phyloP scores from a whole-genome alignment of 2,113 vertebrate genomes.

The Gorsachius goisagi region DNA sequence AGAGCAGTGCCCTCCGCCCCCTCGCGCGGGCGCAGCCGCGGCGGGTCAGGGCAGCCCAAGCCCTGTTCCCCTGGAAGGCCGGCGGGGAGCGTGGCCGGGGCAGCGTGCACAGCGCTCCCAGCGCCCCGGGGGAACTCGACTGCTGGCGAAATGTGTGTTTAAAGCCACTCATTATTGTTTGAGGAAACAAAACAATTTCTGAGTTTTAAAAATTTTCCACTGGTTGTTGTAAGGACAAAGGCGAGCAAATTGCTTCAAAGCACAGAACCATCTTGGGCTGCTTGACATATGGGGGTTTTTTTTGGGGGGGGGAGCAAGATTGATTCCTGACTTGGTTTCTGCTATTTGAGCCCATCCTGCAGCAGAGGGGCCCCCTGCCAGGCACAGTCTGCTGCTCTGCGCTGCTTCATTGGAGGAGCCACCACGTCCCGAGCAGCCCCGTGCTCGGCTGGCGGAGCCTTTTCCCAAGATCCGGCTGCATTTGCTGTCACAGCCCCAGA shows the following conservation, averaged over 20 bases:
- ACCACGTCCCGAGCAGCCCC: neutral
- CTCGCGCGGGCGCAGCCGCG: accelerated
- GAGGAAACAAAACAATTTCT: neutral
- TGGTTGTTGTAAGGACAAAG: neutral
- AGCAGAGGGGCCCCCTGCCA: neutral
- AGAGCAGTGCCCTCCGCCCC: neutral
- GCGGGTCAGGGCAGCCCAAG: neutral
- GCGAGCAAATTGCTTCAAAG: neutral
- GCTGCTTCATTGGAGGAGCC: neutral
- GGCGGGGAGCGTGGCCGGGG: neutral
- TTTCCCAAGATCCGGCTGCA: neutral
- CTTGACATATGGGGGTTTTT: neutral
- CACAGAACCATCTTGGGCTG: neutral
- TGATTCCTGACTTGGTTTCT: neutral
- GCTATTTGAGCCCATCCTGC: too few species aligned
- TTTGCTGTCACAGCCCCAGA: accelerated
- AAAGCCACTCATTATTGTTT: neutral
- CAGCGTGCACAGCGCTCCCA: neutral
- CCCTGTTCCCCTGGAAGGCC: neutral
- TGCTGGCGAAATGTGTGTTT: accelerated
- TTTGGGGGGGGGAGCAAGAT: too few species aligned
- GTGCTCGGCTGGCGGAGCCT: accelerated
- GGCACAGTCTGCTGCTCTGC: neutral
- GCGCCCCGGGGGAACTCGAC: neutral
- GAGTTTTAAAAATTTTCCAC: neutral